Evolutionary conservation across 2,797 vertebrate genomes (phyloP), one percentile per base, ranked within the genome.

Genomic region (Botia kubotai): DNA sequence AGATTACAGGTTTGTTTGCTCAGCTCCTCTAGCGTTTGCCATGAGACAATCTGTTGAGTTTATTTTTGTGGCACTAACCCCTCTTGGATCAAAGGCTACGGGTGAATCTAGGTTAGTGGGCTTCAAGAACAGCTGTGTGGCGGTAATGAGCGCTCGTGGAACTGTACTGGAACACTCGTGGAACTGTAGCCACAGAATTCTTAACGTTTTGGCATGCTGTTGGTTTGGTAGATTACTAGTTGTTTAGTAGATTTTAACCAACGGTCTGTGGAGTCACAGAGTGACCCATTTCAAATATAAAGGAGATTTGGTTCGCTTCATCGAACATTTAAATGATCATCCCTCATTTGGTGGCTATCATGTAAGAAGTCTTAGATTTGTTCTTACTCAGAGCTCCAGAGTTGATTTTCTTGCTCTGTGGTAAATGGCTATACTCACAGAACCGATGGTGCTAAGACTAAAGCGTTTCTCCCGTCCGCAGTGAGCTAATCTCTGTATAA

Each of bases 101-200:
- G 8, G 67, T 46, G 50, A 83, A 85, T 83, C 58, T 83, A 76
- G 79, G 84, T 83, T 86, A 82, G 83, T 77, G 77, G 68, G 70
- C 70, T 63, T 43, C 70, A 6, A 46, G 36, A 75, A 80, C 73
- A 67, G 52, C 46, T 16, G 36, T 26, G 78, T 80, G 71, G 43
- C 19, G 2, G 7, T n/a, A 26, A 33, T 3, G 6, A 66, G 60
- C 36, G 19, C 53, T 75, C 75, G 48, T 87, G 83, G 81, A 82
- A 58, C 11, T 74, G 65, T 77, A 82, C 23, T 26, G 23, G 23
- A 26, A 26, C 23, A 26, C 23, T 26, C 23, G 23, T 26, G 23
- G 81, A 75, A 57, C 63, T 5, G 0, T 53, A 33, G 39, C 33
- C 19, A 2, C 36, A 74, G 77, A 68, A 21, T 53, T 82, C 52